Evolutionary conservation across 2,888 invertebrate genomes (phyloP), one percentile per base, ranked within the genome.

Genomic region (Melieria omissa): DNA sequence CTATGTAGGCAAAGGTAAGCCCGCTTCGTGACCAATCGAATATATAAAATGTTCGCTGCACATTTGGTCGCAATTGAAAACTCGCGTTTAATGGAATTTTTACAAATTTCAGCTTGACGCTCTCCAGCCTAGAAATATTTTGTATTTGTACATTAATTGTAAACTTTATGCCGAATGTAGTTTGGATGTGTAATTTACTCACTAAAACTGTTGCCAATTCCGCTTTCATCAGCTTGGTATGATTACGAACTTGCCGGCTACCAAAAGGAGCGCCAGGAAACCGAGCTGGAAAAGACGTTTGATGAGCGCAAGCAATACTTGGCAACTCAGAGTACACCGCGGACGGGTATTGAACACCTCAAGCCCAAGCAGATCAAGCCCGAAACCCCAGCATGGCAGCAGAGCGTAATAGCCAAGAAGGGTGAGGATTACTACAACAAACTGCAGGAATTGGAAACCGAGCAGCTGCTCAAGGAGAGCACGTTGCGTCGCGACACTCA

Each of bases 281-380:
- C 93, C 70, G 96, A 97, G 88, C 89, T 96, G 81, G 95, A 95
- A 86, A 92, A 93, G 86, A 92, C 94, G 63, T 96, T 96, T 85
- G 95, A 95, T 83, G 96, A 96, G 86, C 91, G 95, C 77, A 90
- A 91, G 79, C 92, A 92, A 82, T 89, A 89, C 63, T 87, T 92
- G 80, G 90, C 92, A 78, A 92, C 94, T 79, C 90, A 91, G 80
- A 91, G 90, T 65, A 90, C 91, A 77, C 90, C 89, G 72, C 87
- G 92, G 69, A 85, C 84, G 78, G 88, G 88, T 49, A 87, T 88
- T 3, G 90, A 90, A 71, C 90, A 90, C 79, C 86, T 90, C 70
- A 91, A 90, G 82, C 89, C 89, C 77, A 95, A 93, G 85, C 88
- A 91, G 62, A 87, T 90, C 78, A 93, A 91, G 83, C 92, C 93